Conservation (phyloP, 2,888 invertebrate genomes). For the Stenurella melanura region DNA sequence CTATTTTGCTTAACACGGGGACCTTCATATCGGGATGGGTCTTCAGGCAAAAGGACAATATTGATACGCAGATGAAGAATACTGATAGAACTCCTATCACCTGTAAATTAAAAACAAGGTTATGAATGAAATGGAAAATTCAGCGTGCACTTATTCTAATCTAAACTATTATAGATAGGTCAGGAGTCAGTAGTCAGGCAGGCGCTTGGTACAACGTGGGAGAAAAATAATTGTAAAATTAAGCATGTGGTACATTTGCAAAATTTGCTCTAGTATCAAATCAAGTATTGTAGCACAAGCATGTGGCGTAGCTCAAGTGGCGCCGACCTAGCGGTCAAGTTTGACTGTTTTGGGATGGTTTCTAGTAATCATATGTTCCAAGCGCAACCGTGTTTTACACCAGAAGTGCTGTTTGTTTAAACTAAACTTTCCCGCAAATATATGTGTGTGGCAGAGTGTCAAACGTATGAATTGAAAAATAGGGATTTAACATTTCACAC, state of each 20-base stretch:
- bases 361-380: too few relatives aligned
- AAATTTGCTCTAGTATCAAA: too few relatives aligned
- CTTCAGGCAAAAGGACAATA: conserved; percentile 99
- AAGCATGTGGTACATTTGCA: neutral
- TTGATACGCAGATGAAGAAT: conserved; percentile 99
- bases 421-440: too few relatives aligned
- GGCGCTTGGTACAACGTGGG: neutral
- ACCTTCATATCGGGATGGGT: conserved; percentile 99
- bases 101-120: conserved; percentile 77
- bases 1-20: conserved; percentile 88
- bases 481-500: too few relatives aligned
- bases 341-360: too few relatives aligned
- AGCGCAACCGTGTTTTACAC: too few relatives aligned
- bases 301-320: too few relatives aligned
- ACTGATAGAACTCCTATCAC: conserved; percentile 98
- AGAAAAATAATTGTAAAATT: conserved; percentile 10
- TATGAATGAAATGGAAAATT: neutral
- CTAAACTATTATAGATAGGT: conserved; percentile 1
- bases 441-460: too few relatives aligned
- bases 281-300: too few relatives aligned
- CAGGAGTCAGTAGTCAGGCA: neutral
- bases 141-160: neutral
- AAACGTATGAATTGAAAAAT: too few relatives aligned
- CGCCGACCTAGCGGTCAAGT: too few relatives aligned
- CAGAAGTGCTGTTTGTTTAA: too few relatives aligned